Evolutionary conservation across 2,888 invertebrate genomes (phyloP), one percentile per base, ranked within the genome.

Genomic region (Prenolepis imparis): DNA sequence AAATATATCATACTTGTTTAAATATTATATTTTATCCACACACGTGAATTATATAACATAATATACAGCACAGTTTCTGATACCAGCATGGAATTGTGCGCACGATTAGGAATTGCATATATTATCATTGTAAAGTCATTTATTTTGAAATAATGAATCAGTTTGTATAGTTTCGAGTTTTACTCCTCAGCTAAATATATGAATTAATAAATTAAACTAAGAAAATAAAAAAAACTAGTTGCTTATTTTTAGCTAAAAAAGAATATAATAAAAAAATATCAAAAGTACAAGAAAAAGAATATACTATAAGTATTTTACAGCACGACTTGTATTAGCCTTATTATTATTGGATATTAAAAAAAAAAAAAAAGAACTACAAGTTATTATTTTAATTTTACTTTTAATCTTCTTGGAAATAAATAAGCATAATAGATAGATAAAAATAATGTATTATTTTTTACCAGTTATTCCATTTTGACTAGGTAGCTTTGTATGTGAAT

Each of bases 381-480:
- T 48, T 18, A 48, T 5, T 18, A 48, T 18, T 18, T 48, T 48
- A 48, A 48, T 18, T 48, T 44, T 15, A 28, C 1, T 5, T 59
- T n/a, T 4, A 48, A 48, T 18, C 48, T 66, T 66, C 12, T 39
- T 66, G 8, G 1, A 32, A 32, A 48, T 61, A 11, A 44, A 39
- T 15, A 39, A 24, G 48, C 48, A 48, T 48, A 48, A 48, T 48
- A 48, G 18, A 18, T 48, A 48, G 18, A 48, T 1, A 55, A n/a
- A n/a, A 3, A 24, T 63, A 32, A 44, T 44, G 41, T 82, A 78
- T 68, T 15, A 32, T 52, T 15, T 24, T 52, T 73, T 90, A 92
- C 92, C 92, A 63, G 91, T 92, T 78, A 87, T 64, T 68, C 93
- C 92, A 87, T 92, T 93, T 85, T 90, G 89, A 44, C 82, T 81